Evolutionary conservation across 2,888 invertebrate species (phyloP).

Genomic region (Perdita meconis): DNA sequence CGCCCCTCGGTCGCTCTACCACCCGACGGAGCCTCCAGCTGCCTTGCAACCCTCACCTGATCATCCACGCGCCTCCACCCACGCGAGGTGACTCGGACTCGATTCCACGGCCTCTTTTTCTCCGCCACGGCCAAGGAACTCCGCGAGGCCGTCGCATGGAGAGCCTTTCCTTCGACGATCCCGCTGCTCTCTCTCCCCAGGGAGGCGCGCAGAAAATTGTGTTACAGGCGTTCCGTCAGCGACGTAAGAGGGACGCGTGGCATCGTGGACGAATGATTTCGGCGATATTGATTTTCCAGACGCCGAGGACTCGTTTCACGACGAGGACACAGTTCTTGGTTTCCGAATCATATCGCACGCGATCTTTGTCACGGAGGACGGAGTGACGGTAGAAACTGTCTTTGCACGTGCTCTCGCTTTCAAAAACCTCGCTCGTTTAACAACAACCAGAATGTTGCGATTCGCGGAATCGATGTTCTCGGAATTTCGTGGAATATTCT

Average conservation of each 20-base stretch:
- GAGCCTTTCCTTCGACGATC: not conserved
- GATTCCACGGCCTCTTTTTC: not conserved
- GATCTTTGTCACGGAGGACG: not conserved
- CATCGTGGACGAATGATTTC: constrained; percentile 20
- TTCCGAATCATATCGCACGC: not conserved
- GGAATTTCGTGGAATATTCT: constrained; percentile 1
- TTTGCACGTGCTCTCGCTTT: not conserved
- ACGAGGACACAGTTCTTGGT: not conserved
- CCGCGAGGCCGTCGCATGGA: not conserved
- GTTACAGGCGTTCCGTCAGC: not conserved
- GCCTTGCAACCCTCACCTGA: constrained; percentile 50
- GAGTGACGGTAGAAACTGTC: not conserved
- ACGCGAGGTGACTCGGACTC: too few relatives aligned
- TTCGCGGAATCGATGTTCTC: constrained; percentile 6
- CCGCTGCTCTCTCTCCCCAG: too few relatives aligned
- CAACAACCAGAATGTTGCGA: not conserved
- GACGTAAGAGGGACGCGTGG: not conserved
- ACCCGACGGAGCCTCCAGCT: constrained; percentile 9
- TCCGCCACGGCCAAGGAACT: not conserved
- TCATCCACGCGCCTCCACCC: constrained; percentile 43
- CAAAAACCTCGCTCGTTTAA: not conserved
- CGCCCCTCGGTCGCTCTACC: constrained; percentile 14
- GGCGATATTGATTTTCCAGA: constrained; percentile 35
- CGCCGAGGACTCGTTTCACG: not conserved
- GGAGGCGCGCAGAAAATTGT: not conserved